Base-by-base conservation (phyloP, 2,888 invertebrate species). In the Rosalia funebris region DNA sequence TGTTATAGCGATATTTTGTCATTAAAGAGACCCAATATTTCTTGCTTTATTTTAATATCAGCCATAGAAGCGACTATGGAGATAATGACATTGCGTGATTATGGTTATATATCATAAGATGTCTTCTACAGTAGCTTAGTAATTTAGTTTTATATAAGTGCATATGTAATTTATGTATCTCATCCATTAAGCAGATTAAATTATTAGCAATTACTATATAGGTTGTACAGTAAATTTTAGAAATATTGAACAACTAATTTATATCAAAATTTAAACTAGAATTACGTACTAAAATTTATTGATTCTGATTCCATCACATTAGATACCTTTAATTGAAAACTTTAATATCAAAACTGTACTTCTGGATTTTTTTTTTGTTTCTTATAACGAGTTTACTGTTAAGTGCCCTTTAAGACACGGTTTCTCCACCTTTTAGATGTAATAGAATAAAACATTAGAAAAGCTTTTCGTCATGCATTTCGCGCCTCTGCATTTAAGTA, bases 281-380 rank as follows among this genome's bases (percentile, higher is more conserved):
- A 48, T 48, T 48, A 39, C 37, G 39, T 4, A 20, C 14, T 41
- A 25, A 50, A 50, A 50, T 41, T 50, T 12, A 50, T 50, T 41
- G 39, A 25, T 39, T 15, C 17, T 11, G 25, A 12, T 20, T 39
- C 39, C 50, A 25, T 39, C 39, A 50, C 37, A 41, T 25, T 17
- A 9, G 25, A 14, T 7, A 12, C 4, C 39, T 39, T 39, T 50
- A 10, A 39, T 50, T 14, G 14, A 25, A 25, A 25, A 25, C 25
- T 25, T 25, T 25, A 25, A 25, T 5, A 7, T 3, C 7, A 3
- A 7, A 25, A 7, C 7, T 25, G 7, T 3, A 7, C 25, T 7
- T 5, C 25, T 5, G 7, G 7, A 3, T 7, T 3, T 25, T 5
- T 25, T 25, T 25, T 25, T 25, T 7, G 4, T 25, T 25, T 25